Base-by-base conservation (phyloP, 1,140 invertebrate genomes). In the Zaprionus tsacasi region DNA sequence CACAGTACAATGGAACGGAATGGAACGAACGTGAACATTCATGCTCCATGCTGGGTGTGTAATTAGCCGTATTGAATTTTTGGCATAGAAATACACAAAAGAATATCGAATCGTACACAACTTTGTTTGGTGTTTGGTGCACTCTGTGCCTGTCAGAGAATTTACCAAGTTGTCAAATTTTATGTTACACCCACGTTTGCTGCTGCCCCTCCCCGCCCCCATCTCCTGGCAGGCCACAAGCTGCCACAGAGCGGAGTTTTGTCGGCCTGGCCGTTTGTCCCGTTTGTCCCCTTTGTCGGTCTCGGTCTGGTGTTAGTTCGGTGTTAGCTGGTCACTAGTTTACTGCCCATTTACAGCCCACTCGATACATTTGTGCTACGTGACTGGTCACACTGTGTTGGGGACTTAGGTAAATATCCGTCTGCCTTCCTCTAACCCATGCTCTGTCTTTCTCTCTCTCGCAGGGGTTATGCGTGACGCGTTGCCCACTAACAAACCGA, bases 51-150 rank as follows among this genome's bases (percentile, higher is more conserved):
- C 78, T 83, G 40, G 40, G 40, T 45, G 82, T 86, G 85, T 87
- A 87, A 87, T 87, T 87, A 87, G 83, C 85, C 85, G 78, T 89
- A 87, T 87, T 87, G 85, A 82, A 87, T 88, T 87, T 83, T 87
- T 88, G 83, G 73, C 85, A 83, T 86, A 86, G 79, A 82, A 86
- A 79, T 79, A 89, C 63, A 82, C 83, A 88, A 87, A 67, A 83
- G 80, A 87, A 89, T 72, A 81, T 56, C 61, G 35, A 48, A 71
- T n/a, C 6, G 38, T 15, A 45, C 40, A 74, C 74, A 87, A 82
- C 73, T 87, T 87, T 87, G 85, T 87, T 87, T 87, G 82, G 57
- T 87, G 85, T 87, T 87, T 87, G 82, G 57, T 74, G 59, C 69
- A 80, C 77, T 82, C 70, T 87, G 67, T 68, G 73, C 73, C 83